Evolutionary conservation across 2,888 invertebrate genomes (phyloP).

Genomic region (Electrophaes corylata): DNA sequence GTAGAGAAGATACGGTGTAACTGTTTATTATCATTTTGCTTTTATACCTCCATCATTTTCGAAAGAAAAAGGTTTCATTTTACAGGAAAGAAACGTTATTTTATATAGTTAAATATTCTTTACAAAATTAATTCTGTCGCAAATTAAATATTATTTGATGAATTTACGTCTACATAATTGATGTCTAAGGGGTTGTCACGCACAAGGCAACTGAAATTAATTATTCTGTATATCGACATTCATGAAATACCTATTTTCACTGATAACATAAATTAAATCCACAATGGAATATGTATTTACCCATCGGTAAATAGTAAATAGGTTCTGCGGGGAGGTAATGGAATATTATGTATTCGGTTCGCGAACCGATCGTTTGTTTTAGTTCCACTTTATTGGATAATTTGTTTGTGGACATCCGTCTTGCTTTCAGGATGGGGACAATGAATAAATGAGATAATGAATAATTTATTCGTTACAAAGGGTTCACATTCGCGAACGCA

Average conservation of each 20-base stretch:
- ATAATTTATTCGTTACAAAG: too few species aligned
- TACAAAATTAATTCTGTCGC: too few species aligned
- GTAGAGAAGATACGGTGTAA: too few species aligned
- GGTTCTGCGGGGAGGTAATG: slow-evolving; percentile 10
- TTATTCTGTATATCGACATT: background rate
- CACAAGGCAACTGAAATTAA: background rate
- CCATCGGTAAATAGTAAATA: background rate
- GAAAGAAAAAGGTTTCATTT: too few species aligned
- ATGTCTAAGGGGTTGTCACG: background rate
- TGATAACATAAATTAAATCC: background rate
- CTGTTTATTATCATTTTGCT: too few species aligned
- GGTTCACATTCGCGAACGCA: too few species aligned
- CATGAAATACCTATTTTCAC: background rate
- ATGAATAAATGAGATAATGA: too few species aligned
- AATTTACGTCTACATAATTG: too few species aligned
- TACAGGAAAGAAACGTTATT: too few species aligned
- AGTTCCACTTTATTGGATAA: slow-evolving; percentile 10
- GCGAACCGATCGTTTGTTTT: slow-evolving; percentile 14
- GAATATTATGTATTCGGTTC: slow-evolving; percentile 27
- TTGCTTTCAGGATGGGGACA: background rate
- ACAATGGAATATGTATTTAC: background rate
- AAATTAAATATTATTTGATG: too few species aligned
- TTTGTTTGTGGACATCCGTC: slow-evolving; percentile 1
- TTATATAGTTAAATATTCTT: too few species aligned
- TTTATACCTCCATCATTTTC: too few species aligned